A percentile compares a stretch with the other conserved stretches of the same genome.
phyloP scores from a whole-genome alignment of 2,797 vertebrate species.

The Gambusia yucatana region DNA sequence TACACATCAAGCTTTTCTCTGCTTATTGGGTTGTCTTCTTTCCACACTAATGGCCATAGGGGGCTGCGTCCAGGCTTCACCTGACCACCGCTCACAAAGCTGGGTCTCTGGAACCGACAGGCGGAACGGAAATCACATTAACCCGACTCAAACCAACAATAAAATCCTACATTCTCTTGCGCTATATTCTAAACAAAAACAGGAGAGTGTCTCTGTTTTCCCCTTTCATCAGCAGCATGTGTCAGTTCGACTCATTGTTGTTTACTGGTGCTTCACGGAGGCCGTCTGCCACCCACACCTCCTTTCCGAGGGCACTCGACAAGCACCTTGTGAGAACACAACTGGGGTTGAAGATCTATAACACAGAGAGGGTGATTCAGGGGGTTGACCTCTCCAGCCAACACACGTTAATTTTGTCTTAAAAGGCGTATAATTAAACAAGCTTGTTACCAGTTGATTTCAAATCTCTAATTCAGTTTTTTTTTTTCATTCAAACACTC shows the following conservation, averaged over 20 bases:
- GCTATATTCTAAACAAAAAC: conserved; percentile 73
- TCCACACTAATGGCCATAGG: conserved; percentile 85
- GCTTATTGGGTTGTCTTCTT: conserved; percentile 84
- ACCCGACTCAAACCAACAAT: conserved; percentile 77
- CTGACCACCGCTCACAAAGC: conserved; percentile 83
- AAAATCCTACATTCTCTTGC: conserved; percentile 61
- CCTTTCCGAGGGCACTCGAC: conserved; percentile 54
- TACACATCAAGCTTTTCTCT: conserved; percentile 80
- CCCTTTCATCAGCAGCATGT: conserved; percentile 77
- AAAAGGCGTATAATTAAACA: conserved; percentile 11
- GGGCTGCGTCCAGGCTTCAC: conserved; percentile 81
- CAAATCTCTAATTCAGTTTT: conserved; percentile 40
- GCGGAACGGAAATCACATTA: conserved; percentile 86
- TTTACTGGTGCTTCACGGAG: conserved; percentile 73
- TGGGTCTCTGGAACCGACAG: conserved; percentile 81
- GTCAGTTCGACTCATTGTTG: conserved; percentile 79
- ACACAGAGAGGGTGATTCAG: conserved; percentile 44
- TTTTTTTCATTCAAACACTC: conserved; percentile 40
- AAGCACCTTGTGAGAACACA: conserved; percentile 57
- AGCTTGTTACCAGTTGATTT: conserved; percentile 36
- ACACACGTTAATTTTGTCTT: conserved; percentile 26
- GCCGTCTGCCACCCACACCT: conserved; percentile 77
- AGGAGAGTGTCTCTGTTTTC: conserved; percentile 63
- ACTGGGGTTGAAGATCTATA: conserved; percentile 52
- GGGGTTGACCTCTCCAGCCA: conserved; percentile 48